Conservation (phyloP, 2,797 vertebrate species). For the Pithecia hirsuta region DNA sequence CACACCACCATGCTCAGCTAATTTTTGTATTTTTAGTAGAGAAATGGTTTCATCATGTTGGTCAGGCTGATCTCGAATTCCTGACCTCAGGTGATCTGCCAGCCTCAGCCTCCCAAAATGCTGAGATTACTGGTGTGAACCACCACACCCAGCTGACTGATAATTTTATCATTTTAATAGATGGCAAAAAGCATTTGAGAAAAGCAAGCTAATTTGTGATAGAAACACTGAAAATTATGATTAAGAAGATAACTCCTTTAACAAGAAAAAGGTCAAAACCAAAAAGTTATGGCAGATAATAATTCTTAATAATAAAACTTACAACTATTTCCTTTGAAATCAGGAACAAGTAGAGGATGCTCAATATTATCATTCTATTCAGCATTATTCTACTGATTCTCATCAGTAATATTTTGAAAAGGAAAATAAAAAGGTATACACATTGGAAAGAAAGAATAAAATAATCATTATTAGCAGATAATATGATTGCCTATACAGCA, state of each 20-base stretch:
- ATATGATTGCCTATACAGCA: background rate
- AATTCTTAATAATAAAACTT: background rate
- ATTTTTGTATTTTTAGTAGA: background rate
- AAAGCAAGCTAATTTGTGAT: constrained; percentile 4
- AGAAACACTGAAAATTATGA: constrained; percentile 23
- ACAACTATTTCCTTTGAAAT: background rate
- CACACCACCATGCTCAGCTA: background rate
- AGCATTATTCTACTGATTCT: background rate
- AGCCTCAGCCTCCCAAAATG: background rate
- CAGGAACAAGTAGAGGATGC: background rate
- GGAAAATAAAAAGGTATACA: background rate
- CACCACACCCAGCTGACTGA: background rate
- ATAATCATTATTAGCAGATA: constrained; percentile 4
- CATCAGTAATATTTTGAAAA: constrained; percentile 4
- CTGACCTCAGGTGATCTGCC: background rate
- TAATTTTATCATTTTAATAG: background rate
- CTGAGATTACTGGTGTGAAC: background rate
- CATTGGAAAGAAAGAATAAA: constrained; percentile 31
- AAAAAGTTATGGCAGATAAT: background rate
- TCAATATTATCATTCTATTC: background rate
- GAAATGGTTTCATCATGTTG: background rate
- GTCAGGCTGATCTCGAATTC: background rate
- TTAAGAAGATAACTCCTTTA: background rate
- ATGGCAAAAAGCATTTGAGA: background rate
- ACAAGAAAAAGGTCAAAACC: background rate